Percentiles rank a stretch among this genome's conserved stretches.
Conservation (phyloP, 1,140 invertebrate genomes). For the Pogonomyrmex barbatus region DNA sequence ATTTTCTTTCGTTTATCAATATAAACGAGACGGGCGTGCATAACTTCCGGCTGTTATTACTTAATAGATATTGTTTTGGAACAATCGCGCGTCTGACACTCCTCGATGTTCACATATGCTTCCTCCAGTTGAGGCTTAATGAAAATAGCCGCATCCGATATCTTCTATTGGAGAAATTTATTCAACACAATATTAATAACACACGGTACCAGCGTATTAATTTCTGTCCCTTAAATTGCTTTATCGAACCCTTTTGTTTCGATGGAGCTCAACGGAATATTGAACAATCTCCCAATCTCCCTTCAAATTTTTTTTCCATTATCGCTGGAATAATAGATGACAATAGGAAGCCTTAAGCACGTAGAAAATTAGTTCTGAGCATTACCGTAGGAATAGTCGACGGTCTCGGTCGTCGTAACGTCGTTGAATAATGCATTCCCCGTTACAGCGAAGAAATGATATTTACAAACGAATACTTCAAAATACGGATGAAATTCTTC, state of each 20-base stretch:
- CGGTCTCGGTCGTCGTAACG: neutral
- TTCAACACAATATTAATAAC: slow-evolving; percentile 1
- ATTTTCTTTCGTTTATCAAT: slow-evolving; percentile 39
- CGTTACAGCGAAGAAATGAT: slow-evolving; percentile 31
- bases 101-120: neutral
- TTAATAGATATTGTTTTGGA: slow-evolving; percentile 28
- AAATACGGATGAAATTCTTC: slow-evolving; percentile 13
- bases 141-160: neutral
- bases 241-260: neutral
- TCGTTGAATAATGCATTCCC: slow-evolving; percentile 33
- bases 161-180: neutral
- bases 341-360: slow-evolving; percentile 12
- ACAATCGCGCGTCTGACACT: neutral
- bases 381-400: neutral
- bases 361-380: slow-evolving; percentile 19
- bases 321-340: slow-evolving; percentile 28
- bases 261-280: neutral
- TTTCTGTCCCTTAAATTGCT: slow-evolving; percentile 20
- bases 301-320: slow-evolving; percentile 30
- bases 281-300: neutral
- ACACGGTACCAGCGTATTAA: neutral
- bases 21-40: neutral
- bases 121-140: slow-evolving; percentile 4
- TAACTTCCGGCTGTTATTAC: slow-evolving; percentile 25
- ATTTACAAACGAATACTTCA: slow-evolving; percentile 38